Evolutionary conservation across 1,140 invertebrate species (phyloP).

Genomic region (Scaptodrosophila lebanonensis): DNA sequence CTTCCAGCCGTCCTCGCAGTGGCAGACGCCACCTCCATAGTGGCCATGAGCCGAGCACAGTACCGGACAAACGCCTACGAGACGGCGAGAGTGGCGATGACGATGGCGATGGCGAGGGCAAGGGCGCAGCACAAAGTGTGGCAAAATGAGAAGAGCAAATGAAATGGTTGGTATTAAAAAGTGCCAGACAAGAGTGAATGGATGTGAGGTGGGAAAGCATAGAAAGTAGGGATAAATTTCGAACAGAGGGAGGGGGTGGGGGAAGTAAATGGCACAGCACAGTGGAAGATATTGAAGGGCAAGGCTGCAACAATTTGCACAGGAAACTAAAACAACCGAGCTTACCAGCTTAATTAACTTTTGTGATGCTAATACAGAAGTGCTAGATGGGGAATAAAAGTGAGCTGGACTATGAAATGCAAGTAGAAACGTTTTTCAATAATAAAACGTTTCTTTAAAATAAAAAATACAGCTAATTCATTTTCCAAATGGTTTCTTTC

Average conservation of each 20-base stretch:
- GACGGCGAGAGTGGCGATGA: conserved; percentile 4
- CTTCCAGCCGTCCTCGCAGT: conserved; percentile 98
- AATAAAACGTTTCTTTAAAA: too few species aligned
- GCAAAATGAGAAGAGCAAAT: conserved; percentile 1
- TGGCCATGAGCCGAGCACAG: conserved; percentile 97
- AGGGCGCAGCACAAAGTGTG: neutral
- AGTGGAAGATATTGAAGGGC: too few species aligned
- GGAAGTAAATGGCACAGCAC: too few species aligned
- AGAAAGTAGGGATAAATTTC: conserved; percentile 27
- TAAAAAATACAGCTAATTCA: too few species aligned
- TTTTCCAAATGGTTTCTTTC: too few species aligned
- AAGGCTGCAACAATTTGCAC: too few species aligned
- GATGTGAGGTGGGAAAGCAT: conserved; percentile 11
- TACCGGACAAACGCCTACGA: conserved; percentile 93
- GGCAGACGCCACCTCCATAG: conserved; percentile 95
- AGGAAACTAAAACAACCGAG: too few species aligned
- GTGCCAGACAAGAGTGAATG: conserved; percentile 42
- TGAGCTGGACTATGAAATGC: too few species aligned
- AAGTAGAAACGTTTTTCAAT: too few species aligned
- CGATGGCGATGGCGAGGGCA: neutral
- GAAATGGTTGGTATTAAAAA: conserved; percentile 46
- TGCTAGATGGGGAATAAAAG: too few species aligned
- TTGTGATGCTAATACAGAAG: too few species aligned
- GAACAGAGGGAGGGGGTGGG: conserved; percentile 9
- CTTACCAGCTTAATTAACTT: too few species aligned